phyloP scores from a whole-genome alignment of 2,888 invertebrate genomes.

The Diadegma fenestrale region DNA sequence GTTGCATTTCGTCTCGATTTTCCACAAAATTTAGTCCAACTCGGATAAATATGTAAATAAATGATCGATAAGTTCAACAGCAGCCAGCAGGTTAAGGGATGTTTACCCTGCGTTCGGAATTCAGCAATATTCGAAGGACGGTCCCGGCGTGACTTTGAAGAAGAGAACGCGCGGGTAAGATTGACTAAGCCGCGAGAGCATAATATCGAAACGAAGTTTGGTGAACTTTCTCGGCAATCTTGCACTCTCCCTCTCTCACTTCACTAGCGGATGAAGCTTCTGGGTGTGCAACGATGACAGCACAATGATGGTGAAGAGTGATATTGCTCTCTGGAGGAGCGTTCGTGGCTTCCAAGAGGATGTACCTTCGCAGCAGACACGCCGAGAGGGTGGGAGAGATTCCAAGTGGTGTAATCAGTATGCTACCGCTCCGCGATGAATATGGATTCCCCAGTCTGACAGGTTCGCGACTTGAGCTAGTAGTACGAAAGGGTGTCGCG shows the following conservation, averaged over 20 bases:
- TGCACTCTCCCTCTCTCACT: background rate
- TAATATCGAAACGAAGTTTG: constrained; percentile 66
- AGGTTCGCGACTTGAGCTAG: constrained; percentile 59
- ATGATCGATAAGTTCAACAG: constrained; percentile 39
- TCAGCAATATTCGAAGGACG: constrained; percentile 57
- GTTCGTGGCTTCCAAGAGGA: constrained; percentile 48
- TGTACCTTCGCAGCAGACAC: constrained; percentile 20
- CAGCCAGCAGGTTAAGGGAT: background rate
- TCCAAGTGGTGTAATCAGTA: constrained; percentile 67
- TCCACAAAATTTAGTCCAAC: constrained; percentile 9
- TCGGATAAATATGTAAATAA: constrained; percentile 57
- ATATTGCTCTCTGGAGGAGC: constrained; percentile 45
- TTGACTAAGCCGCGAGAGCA: constrained; percentile 41
- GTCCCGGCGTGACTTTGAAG: constrained; percentile 21
- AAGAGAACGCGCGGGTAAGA: constrained; percentile 23
- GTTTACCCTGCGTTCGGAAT: constrained; percentile 46
- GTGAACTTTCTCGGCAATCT: constrained; percentile 53
- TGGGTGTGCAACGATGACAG: constrained; percentile 27
- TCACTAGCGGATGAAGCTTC: background rate
- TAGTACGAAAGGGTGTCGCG: constrained; percentile 44
- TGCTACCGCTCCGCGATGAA: constrained; percentile 65
- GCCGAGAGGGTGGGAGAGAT: constrained; percentile 19
- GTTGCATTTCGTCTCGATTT: background rate
- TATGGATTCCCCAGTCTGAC: constrained; percentile 67
- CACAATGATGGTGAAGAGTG: constrained; percentile 29